A percentile compares a stretch with the other conserved stretches of the same genome.
Evolutionary conservation across 2,113 vertebrate genomes (phyloP).

Genomic region (Gnathonemus echidnorhynchus): DNA sequence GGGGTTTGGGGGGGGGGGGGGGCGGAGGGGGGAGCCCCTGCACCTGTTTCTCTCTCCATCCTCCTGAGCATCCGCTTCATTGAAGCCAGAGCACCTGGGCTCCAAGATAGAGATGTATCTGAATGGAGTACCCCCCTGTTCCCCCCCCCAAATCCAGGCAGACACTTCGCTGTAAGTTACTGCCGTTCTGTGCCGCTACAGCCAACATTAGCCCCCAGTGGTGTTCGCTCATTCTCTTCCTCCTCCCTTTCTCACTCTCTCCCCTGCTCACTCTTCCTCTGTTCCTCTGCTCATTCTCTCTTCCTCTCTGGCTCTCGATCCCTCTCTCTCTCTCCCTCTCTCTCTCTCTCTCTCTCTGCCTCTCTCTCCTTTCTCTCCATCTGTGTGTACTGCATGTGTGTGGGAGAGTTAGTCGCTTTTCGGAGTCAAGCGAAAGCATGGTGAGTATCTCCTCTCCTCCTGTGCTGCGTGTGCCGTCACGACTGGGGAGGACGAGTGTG

Average conservation of each 20-base stretch:
- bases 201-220: neutral
- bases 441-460: neutral
- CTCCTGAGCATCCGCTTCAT: neutral
- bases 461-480: neutral
- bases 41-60: neutral
- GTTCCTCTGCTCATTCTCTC: neutral
- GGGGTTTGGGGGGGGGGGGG: no score
- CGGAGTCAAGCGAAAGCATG: neutral
- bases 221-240: neutral
- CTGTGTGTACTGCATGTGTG: conserved; percentile 3
- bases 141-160: neutral
- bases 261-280: neutral
- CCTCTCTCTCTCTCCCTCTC: neutral
- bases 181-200: neutral
- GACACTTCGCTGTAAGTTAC: neutral
- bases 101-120: neutral
- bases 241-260: neutral
- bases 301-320: neutral
- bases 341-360: neutral
- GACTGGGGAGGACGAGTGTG: neutral
- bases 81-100: neutral
- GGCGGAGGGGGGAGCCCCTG: neutral
- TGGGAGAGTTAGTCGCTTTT: conserved; percentile 2
- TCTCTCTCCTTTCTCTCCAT: neutral
- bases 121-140: neutral